phyloP scores from a whole-genome alignment of 2,888 invertebrate species.

The Acrocera orbiculus region DNA sequence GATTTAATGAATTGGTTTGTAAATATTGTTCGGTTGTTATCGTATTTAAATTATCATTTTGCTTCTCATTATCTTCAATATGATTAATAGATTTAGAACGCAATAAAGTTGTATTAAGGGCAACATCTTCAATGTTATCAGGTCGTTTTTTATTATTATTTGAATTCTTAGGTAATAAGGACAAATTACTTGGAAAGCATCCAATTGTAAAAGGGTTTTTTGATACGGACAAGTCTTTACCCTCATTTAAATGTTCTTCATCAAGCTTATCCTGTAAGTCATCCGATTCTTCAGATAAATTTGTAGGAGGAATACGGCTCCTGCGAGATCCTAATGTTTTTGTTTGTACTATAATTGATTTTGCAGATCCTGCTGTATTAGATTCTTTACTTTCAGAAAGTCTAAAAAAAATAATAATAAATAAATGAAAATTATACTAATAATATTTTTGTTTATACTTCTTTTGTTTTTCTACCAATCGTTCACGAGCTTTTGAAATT shows the following conservation, averaged over 20 bases:
- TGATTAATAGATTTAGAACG: too few species aligned
- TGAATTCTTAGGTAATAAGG: too few species aligned
- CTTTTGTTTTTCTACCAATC: conserved; percentile 23
- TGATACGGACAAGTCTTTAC: conserved; percentile 9
- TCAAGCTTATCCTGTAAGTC: conserved; percentile 6
- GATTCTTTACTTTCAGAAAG: conserved; percentile 5
- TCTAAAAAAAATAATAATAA: conserved; percentile 5
- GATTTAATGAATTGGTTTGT: conserved; percentile 27
- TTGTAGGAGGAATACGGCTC: conserved; percentile 12
- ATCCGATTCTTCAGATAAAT: conserved; percentile 12
- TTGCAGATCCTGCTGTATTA: conserved; percentile 5
- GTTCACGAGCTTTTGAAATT: conserved; percentile 36
- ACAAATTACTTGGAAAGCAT: too few species aligned
- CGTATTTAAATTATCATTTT: too few species aligned
- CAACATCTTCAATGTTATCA: conserved; percentile 4
- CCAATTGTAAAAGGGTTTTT: conserved; percentile 7
- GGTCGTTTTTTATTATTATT: conserved; percentile 6
- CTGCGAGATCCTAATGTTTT: conserved; percentile 7
- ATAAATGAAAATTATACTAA: background rate
- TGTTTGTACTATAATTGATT: conserved; percentile 6
- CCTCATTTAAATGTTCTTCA: conserved; percentile 9
- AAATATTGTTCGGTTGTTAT: conserved; percentile 9
- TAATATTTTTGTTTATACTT: conserved; percentile 27
- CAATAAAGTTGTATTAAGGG: too few species aligned
- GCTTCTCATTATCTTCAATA: conserved; percentile 2